Evolutionary conservation across 2,797 vertebrate genomes (phyloP), one percentile per base, ranked within the genome.

Genomic region (Cyprinodon diabolis): DNA sequence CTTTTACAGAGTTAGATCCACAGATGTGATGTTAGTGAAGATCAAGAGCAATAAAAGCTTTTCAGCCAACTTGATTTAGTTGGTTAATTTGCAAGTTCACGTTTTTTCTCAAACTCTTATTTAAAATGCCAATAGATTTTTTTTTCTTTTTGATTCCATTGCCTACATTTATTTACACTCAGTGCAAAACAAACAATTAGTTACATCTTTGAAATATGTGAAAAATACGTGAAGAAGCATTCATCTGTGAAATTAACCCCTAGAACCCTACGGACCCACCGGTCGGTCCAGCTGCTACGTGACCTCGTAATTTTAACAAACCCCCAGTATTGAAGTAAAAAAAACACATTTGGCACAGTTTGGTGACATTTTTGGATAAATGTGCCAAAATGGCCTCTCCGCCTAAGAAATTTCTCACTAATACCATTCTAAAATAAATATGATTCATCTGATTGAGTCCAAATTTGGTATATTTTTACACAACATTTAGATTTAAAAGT

Each of bases 41-140:
- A 79, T 49, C 40, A 48, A 72, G 69, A 72, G 23, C n/a, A 47
- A 47, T 75, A 57, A 82, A 75, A 77, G 47, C 55, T 55, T 57
- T 47, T 78, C 19, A 14, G 21, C 55, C 68, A 15, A 58, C 45
- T 75, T 62, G 8, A 55, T 60, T 56, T 58, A n/a, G 74, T 47
- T 57, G 15, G 25, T 74, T 69, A 14, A 69, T 68, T 67, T 78
- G 19, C 19, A 57, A 6, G 71, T 62, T 3, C 25, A 66, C 68
- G 74, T 82, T n/a, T 70, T 54, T 57, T 47, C 11, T 35, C 35
- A 21, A 72, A 17, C 49, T 77, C 13, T 37, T 23, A 4, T 74
- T 77, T 49, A 54, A 74, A 58, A 13, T 30, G 19, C 14, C 45
- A 40, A 43, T 54, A 49, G 67, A 70, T n/a, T 52, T 35, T 35